phyloP scores from a whole-genome alignment of 2,888 invertebrate species.

The Lasioglossum lativentre region DNA sequence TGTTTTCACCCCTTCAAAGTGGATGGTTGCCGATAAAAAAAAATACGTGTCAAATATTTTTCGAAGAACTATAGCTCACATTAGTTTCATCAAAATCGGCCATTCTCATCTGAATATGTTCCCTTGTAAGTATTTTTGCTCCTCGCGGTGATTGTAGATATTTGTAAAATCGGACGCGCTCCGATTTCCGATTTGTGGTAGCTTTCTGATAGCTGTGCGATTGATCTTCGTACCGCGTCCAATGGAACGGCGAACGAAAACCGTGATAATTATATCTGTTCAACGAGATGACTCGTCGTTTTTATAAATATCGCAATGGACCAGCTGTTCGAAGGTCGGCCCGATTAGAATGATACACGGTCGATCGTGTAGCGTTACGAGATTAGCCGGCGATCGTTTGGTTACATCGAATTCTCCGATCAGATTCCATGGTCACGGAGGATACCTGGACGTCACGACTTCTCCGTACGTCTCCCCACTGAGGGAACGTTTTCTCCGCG shows the following conservation, averaged over 20 bases:
- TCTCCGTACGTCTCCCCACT: conserved; percentile 88
- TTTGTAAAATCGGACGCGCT: neutral
- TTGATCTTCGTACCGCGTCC: neutral
- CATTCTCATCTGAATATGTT: no score
- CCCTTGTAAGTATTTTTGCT: neutral
- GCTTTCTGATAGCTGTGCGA: neutral
- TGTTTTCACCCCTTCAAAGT: no score
- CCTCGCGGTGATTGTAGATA: neutral
- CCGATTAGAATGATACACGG: neutral
- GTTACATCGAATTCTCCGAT: conserved; percentile 75
- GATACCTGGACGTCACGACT: conserved; percentile 89
- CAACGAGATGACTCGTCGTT: neutral
- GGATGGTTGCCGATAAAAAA: no score
- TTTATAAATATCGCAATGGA: neutral
- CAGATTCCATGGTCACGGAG: conserved; percentile 88
- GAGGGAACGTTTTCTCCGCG: conserved; percentile 88
- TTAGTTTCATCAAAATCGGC: no score
- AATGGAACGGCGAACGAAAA: neutral
- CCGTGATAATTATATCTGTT: neutral
- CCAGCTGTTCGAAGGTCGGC: neutral
- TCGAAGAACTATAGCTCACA: no score
- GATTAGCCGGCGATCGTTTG: neutral
- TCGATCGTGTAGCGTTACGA: neutral
- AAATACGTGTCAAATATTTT: no score
- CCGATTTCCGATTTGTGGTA: neutral